Percentiles rank a stretch among this genome's conserved stretches.
Evolutionary conservation across 2,888 invertebrate genomes (phyloP).

Genomic region (Argyra leucocephala): DNA sequence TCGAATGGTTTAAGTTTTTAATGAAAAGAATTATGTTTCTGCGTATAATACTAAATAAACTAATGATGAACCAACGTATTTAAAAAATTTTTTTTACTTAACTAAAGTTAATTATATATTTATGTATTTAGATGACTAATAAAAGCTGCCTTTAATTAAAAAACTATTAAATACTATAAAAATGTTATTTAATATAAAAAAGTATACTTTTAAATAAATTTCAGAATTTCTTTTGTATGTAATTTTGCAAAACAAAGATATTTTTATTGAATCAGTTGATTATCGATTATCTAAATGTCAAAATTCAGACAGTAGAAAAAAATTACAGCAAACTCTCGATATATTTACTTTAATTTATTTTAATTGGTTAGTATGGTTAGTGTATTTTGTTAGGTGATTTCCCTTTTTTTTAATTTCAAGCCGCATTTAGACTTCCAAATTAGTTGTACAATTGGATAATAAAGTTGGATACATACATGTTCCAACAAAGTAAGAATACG

Average conservation of each 20-base stretch:
- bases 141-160: neutral
- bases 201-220: neutral
- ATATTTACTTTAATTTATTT: no score
- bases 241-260: conserved; percentile 4
- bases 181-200: neutral
- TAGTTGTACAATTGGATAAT: no score
- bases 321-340: neutral
- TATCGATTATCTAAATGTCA: neutral
- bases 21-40: neutral
- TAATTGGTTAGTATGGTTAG: no score
- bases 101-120: neutral
- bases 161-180: neutral
- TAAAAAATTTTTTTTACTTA: neutral
- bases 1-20: no score
- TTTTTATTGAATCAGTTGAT: conserved; percentile 1
- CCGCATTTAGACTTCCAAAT: no score
- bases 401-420: no score
- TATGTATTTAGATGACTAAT: neutral
- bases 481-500: no score
- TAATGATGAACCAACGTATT: neutral
- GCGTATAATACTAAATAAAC: neutral
- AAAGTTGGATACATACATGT: no score
- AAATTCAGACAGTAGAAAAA: no score
- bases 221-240: neutral
- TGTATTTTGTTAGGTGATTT: no score